Base-by-base conservation (phyloP, 2,113 vertebrate species). In the Grallaria varia region DNA sequence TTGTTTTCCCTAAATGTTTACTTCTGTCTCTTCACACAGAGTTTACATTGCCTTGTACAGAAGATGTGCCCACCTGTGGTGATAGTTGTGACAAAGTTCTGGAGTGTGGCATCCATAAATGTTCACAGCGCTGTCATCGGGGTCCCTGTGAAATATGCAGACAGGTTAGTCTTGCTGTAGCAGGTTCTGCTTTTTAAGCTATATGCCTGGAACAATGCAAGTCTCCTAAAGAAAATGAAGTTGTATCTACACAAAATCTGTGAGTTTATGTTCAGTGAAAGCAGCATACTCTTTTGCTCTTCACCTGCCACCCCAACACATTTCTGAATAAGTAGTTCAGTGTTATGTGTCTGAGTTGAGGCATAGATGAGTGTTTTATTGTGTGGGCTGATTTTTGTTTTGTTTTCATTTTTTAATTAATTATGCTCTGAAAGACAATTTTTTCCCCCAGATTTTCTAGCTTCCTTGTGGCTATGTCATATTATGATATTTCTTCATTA, bases 51-150 rank as follows among this genome's bases (percentile, higher is more conserved):
- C 99, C 99, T 6, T 99, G 99, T 95, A 99, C 99, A 6, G 99
- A 99, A 96, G 99, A 99, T 77, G 98, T 99, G 47, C 96, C 98
- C 56, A 99, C 98, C 20, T 99, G 99, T 40, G 99, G 99, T 3
- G 99, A 99, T 76, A 99, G 99, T 45, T 99, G 99, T 86, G 99
- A 99, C 84, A 99, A 99, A 94, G 94, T 81, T 20, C 97, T 99
- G 84, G 98, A 99, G 4, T 99, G 99, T 95, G 98, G 98, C 69
- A 98, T 99, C 79, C 99, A 99, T 97, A 98, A 97, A 93, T 99
- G 99, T 96, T 99, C 99, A 11, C 99, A 99, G 97, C 99, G 99
- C 73, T 99, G 99, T 97, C 99, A 99, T 96, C 97, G 99, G 87
- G 99, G 99, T 83, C 97, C 98, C 91, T 99, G 99, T 93, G 99